Percentiles rank a stretch among this genome's conserved stretches.
These are phyloP conservation scores for Forbesichthys agassizii DNA, from an alignment of 2,113 vertebrate species.

Conservation along the genomic window DNA sequence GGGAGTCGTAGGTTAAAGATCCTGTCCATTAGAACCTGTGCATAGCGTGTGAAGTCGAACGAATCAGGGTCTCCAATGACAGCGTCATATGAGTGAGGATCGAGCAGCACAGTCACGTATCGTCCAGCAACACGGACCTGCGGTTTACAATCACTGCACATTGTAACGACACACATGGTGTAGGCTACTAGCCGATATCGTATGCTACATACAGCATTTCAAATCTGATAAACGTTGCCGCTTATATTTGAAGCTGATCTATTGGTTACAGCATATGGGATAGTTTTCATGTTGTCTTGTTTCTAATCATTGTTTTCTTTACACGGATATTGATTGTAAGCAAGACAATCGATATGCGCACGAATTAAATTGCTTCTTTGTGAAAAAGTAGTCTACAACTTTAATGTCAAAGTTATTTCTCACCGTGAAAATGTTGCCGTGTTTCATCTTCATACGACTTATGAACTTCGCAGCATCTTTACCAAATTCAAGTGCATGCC, in stretches of 20 bases:
- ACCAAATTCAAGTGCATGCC: slow-evolving; percentile 86
- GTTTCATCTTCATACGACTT: slow-evolving; percentile 82
- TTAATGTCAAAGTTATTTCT: slow-evolving; percentile 33
- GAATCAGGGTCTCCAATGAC: slow-evolving; percentile 74
- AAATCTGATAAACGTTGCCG: too few relatives aligned
- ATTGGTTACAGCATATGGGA: too few relatives aligned
- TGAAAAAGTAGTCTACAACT: too few relatives aligned
- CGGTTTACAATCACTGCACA: neutral
- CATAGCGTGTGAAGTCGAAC: slow-evolving; percentile 83
- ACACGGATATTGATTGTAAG: neutral
- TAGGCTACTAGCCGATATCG: too few relatives aligned
- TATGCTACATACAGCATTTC: too few relatives aligned
- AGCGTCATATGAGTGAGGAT: slow-evolving; percentile 81
- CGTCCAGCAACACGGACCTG: slow-evolving; percentile 84
- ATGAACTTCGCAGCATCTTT: slow-evolving; percentile 85
- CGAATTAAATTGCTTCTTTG: neutral
- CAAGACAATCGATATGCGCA: neutral
- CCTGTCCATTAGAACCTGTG: slow-evolving; percentile 82
- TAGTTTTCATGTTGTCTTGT: too few relatives aligned
- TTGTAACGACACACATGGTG: neutral
- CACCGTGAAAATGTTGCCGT: slow-evolving; percentile 88
- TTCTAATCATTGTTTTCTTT: too few relatives aligned
- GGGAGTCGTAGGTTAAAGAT: slow-evolving; percentile 85
- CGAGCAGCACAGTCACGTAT: slow-evolving; percentile 83
- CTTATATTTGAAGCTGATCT: too few relatives aligned